Percentiles rank a stretch among this genome's conserved stretches.
Evolutionary conservation across 2,797 vertebrate genomes (phyloP).

Genomic region (Avahi laniger): DNA sequence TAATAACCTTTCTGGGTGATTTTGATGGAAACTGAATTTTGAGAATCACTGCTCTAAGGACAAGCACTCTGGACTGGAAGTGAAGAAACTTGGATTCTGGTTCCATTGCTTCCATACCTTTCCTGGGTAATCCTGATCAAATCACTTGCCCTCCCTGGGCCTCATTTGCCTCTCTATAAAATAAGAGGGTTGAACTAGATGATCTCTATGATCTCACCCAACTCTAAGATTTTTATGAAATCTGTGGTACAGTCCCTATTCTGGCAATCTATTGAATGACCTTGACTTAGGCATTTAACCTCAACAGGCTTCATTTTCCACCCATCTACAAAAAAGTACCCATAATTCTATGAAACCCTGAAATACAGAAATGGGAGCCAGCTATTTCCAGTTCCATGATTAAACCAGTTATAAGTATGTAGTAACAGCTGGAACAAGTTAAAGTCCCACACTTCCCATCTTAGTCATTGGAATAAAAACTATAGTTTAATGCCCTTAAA

Average conservation of each 20-base stretch:
- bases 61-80: background rate
- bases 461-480: background rate
- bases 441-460: background rate
- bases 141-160: background rate
- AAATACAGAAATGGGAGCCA: background rate
- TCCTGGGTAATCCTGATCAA: background rate
- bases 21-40: background rate
- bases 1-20: background rate
- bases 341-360: background rate
- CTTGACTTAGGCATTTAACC: background rate
- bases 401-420: background rate
- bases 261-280: background rate
- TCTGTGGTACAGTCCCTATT: background rate
- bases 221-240: constrained; percentile 2
- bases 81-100: background rate
- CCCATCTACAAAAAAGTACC: background rate
- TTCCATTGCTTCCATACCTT: background rate
- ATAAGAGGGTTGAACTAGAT: background rate
- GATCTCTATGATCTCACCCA: background rate
- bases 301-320: background rate
- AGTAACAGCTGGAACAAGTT: background rate
- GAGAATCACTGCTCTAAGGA: background rate
- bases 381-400: background rate
- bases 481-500: background rate
- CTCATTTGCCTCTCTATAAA: background rate